Base-by-base conservation (phyloP, 2,113 vertebrate genomes). In the Rhinopomastus cyanomelas region DNA sequence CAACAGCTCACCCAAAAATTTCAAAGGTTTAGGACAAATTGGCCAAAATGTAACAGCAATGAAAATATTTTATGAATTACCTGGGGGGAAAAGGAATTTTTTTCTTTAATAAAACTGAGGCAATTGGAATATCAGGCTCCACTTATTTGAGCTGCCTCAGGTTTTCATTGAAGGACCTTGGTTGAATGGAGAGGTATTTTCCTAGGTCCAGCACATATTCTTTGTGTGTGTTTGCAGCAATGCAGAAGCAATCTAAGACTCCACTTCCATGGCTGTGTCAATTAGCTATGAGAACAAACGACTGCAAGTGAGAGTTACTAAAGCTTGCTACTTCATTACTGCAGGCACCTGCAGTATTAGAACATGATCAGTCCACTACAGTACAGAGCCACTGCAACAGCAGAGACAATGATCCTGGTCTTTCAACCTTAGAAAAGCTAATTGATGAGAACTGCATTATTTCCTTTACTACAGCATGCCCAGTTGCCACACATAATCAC, bases 51-150 rank as follows among this genome's bases (percentile, higher is more conserved):
- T 80, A 2, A 36, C 30, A 88, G 42, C 44, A 80, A 62, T 66
- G 67, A 62, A 82, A 94, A 91, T 60, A 65, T 16, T 34, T 62
- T 71, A 74, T 10, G 5, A 91, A 93, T 69, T 95, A 88, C 71
- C 74, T 85, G 36, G 14, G 72, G 66, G 15, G 3, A 59, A 85
- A 65, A 76, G 44, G 36, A 65, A 75, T 60, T 89, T 92, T n/a
- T 69, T 88, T 10, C 60, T 94, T 84, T 71, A 81, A 88, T 69
- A 83, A 94, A 94, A 94, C 37, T 39, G 90, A 55, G 52, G 15
- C 72, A 87, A 96, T 87, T 78, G 94, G 93, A 95, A 95, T 95
- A 96, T 96, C 80, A 96, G 89, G 74, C 93, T 93, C 80, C 25
- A 51, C 73, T 95, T 95, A 82, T 77, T 73, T 32, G 57, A 91